phyloP scores from a whole-genome alignment of 2,888 invertebrate genomes.

The Patella pellucida region DNA sequence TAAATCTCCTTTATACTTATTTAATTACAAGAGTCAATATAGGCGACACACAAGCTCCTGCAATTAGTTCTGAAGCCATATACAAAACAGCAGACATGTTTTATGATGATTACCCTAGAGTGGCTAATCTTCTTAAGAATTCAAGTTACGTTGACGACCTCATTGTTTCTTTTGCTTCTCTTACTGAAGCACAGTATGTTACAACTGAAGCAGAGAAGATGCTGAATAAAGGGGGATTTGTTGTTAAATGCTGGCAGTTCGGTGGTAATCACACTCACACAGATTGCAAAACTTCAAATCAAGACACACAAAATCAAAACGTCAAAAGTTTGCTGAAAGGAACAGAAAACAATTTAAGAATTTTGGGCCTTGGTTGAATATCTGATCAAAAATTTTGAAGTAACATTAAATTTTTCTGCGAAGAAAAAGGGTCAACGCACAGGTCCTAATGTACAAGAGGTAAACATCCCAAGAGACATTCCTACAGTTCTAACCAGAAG shows the following conservation, averaged over 20 bases:
- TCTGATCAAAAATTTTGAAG: conserved; percentile 9
- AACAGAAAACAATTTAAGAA: background rate
- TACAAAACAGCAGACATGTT: conserved; percentile 20
- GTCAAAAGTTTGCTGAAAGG: conserved; percentile 3
- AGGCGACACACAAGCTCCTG: conserved; percentile 18
- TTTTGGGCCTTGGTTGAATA: background rate
- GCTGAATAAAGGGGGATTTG: conserved; percentile 13
- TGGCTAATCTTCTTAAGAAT: conserved; percentile 15
- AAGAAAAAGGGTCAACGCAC: conserved; percentile 11
- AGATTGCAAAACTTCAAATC: no score
- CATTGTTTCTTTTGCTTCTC: background rate
- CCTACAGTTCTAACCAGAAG: background rate
- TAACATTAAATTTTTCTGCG: conserved; percentile 13
- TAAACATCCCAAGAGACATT: background rate
- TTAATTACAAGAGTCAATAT: conserved; percentile 6
- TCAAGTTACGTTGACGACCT: conserved; percentile 19
- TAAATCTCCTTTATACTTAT: conserved; percentile 12
- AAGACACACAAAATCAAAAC: background rate
- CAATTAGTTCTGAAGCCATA: conserved; percentile 15
- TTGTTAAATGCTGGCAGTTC: background rate
- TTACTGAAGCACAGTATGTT: background rate
- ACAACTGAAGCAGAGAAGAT: conserved; percentile 15
- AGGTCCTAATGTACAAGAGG: background rate
- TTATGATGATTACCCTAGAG: background rate
- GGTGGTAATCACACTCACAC: background rate